phyloP scores from a whole-genome alignment of 2,888 invertebrate species.

The Ypsolopha scabrella region DNA sequence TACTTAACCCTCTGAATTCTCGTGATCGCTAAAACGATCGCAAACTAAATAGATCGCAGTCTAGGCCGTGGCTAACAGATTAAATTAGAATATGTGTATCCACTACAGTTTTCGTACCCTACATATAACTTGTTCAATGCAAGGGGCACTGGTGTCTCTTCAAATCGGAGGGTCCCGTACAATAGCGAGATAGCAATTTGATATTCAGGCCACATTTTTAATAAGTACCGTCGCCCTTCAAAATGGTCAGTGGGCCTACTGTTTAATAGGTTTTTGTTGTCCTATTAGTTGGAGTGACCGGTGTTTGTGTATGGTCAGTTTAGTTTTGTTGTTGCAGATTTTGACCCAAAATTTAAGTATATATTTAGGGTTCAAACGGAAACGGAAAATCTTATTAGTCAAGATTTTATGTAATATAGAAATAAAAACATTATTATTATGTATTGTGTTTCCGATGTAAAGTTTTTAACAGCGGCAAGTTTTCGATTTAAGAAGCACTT shows the following conservation, averaged over 20 bases:
- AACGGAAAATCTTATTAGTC: no score
- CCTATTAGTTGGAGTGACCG: slow-evolving; percentile 35
- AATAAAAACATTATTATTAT: no score
- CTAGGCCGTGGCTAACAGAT: no score
- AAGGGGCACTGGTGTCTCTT: slow-evolving; percentile 29
- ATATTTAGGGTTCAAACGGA: no score
- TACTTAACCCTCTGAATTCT: no score
- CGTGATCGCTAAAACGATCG: no score
- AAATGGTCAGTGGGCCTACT: slow-evolving; percentile 52
- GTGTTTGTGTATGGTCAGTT: slow-evolving; percentile 24
- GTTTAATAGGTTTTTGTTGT: slow-evolving; percentile 53
- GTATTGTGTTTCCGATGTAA: no score
- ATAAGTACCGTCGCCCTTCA: slow-evolving; percentile 45
- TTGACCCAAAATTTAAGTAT: no score
- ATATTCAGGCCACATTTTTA: slow-evolving; percentile 72
- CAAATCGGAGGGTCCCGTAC: slow-evolving; percentile 35
- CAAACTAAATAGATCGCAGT: no score
- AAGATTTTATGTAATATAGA: no score
- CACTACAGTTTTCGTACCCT: slow-evolving; percentile 23
- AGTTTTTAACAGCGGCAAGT: no score
- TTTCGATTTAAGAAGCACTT: no score
- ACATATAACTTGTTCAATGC: slow-evolving; percentile 22
- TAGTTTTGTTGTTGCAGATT: slow-evolving; percentile 4
- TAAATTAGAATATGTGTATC: background rate
- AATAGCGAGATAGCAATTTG: slow-evolving; percentile 68